Base-by-base conservation (phyloP, 1,140 invertebrate species). In the Ladona fulva region DNA sequence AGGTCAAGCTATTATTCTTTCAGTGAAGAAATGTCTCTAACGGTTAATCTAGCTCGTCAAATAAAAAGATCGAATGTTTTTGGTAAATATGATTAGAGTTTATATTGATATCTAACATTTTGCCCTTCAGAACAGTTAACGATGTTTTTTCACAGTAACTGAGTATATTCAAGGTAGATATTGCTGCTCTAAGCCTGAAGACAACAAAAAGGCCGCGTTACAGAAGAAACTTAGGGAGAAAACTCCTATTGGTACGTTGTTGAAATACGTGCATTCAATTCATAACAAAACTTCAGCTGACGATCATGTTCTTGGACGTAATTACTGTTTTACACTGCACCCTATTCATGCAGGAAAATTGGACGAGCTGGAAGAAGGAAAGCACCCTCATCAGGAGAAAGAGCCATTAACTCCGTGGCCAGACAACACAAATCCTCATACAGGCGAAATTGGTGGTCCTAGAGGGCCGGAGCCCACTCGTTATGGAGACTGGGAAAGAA, bases 401-500 rank as follows among this genome's bases (percentile, higher is more conserved):
- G 94, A 98, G 83, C 92, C 95, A 6, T 86, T 97, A 24, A 89
- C 91, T 83, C 88, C 93, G 11, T 97, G 92, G 88, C 96, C 96
- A 10, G 88, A 98, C 84, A 90, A 94, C 81, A 92, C 86, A 11
- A 99, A 99, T 87, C 97, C 97, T 11, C 81, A 90, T 78, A 99
- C 97, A 24, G 98, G 97, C 19, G 97, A 99, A 88, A 86, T 95
- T 78, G 95, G 95, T 79, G 98, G 98, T 14, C 98, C 98, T 12
- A 88, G 89, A 82, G 98, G 98, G 24, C 98, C 97, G 1, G 98
- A 99, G 87, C 98, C 98, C 42, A 99, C 98, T 42, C 89, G 98
- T 81, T 99, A 98, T 87, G 98, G 97, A 6, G 98, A 99, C 87
- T 99, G 98, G 98, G 98, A 99, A 84, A 89, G 97, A 80, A 99